These are phyloP conservation scores for Chauna torquata DNA, from an alignment of 2,113 vertebrate species.

Conservation along the genomic window DNA sequence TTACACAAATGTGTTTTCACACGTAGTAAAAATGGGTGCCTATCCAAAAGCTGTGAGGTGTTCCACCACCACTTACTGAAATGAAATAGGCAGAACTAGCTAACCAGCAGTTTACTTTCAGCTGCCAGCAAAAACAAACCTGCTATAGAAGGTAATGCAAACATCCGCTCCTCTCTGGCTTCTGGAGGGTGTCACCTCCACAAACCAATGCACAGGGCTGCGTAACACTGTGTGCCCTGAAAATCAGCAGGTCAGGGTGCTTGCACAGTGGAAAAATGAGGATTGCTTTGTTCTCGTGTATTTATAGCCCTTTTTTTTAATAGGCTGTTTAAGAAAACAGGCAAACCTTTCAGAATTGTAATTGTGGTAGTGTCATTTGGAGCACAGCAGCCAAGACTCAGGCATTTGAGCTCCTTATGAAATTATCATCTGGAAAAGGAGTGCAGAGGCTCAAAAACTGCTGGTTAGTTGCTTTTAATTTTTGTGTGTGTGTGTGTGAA, in stretches of 20 bases:
- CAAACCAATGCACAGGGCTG: rapidly evolving
- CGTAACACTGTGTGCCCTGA: background rate
- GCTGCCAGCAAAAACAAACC: background rate
- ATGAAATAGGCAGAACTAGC: background rate
- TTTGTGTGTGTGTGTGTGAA: background rate
- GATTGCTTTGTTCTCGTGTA: background rate
- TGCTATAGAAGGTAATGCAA: background rate
- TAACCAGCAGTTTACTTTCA: background rate
- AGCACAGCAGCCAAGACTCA: background rate
- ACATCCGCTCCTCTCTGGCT: background rate
- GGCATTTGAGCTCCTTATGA: background rate
- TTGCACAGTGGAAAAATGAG: background rate
- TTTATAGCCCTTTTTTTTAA: background rate
- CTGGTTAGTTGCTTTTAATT: background rate
- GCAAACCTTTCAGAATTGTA: background rate
- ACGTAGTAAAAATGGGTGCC: background rate
- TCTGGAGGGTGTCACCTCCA: background rate
- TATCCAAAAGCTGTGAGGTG: background rate
- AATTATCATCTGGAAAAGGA: constrained; percentile 26
- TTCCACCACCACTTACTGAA: background rate
- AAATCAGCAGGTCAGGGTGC: background rate
- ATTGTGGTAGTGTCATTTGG: background rate
- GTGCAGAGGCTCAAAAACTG: background rate
- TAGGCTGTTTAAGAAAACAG: background rate
- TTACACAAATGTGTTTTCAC: background rate